phyloP scores from a whole-genome alignment of 2,797 vertebrate genomes.

The Hydrocynus forskahlii region DNA sequence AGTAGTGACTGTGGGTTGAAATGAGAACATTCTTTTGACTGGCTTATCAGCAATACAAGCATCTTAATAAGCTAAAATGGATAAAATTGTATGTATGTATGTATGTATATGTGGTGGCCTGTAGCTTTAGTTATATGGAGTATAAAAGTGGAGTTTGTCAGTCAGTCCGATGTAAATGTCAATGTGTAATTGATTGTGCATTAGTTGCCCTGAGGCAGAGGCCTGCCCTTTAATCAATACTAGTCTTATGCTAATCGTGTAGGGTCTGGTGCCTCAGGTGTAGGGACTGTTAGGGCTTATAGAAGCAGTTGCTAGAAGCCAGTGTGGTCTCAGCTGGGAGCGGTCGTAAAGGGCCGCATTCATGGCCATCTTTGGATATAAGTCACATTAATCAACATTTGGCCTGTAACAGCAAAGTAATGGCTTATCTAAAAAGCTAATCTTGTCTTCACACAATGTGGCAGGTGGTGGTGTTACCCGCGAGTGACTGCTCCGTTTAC shows the following conservation, averaged over 20 bases:
- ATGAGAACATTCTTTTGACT: background rate
- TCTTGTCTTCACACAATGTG: background rate
- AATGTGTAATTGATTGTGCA: constrained; percentile 75
- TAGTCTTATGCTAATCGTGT: constrained; percentile 76
- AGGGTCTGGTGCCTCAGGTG: constrained; percentile 63
- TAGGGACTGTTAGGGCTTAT: constrained; percentile 59
- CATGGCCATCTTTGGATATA: background rate
- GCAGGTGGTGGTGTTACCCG: background rate
- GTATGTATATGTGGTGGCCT: constrained; percentile 4
- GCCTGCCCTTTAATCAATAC: constrained; percentile 75
- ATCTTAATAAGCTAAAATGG: background rate
- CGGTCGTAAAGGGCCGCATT: background rate
- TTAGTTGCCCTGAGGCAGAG: constrained; percentile 66
- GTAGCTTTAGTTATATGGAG: constrained; percentile 37
- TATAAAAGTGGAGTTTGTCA: constrained; percentile 71
- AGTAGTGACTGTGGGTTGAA: too few species aligned
- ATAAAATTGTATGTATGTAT: too few species aligned
- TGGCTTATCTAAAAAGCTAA: constrained; percentile 5
- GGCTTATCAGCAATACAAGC: background rate
- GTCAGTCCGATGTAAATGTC: constrained; percentile 74
- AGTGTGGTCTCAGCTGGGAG: constrained; percentile 17
- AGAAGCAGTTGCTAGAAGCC: constrained; percentile 39
- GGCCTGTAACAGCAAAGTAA: background rate
- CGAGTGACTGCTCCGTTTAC: constrained; percentile 31
- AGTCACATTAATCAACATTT: constrained; percentile 32